A percentile compares a stretch with the other conserved stretches of the same genome.
These are phyloP conservation scores for Oncorhynchus nerka DNA, from an alignment of 2,113 vertebrate species.

Conservation along the genomic window DNA sequence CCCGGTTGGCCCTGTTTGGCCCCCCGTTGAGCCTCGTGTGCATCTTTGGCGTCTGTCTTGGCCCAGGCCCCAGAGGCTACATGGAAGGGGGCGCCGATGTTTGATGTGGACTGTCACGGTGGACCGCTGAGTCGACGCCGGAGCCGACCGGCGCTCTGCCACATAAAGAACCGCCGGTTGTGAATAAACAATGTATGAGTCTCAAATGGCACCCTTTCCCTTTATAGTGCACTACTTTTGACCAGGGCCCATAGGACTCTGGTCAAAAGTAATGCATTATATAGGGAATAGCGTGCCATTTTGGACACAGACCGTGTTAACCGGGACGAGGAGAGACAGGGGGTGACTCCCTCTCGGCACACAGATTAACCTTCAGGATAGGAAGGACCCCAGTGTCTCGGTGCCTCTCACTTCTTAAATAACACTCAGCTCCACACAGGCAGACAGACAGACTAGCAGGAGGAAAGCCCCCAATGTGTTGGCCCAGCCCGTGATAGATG, in stretches of 20 bases:
- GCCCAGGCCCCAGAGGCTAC: conserved; percentile 47
- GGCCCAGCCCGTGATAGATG: conserved; percentile 5
- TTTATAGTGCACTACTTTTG: too few relatives aligned
- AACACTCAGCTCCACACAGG: conserved; percentile 19
- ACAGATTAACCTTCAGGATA: conserved; percentile 56
- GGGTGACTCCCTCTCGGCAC: not conserved
- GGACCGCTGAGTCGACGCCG: conserved; percentile 35
- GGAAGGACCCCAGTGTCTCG: conserved; percentile 10
- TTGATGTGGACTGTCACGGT: conserved; percentile 62
- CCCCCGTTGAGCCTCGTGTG: not conserved
- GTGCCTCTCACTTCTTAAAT: conserved; percentile 42
- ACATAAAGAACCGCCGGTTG: conserved; percentile 37
- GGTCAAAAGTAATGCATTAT: too few relatives aligned
- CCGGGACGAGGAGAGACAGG: not conserved
- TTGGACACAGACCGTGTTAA: not conserved
- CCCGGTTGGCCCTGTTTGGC: not conserved
- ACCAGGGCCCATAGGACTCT: too few relatives aligned
- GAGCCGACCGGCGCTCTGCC: conserved; percentile 8
- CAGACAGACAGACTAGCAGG: not conserved
- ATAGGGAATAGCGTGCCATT: too few relatives aligned
- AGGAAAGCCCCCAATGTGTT: conserved; percentile 12
- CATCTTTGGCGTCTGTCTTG: conserved; percentile 50
- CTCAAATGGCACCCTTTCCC: too few relatives aligned
- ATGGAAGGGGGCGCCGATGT: conserved; percentile 54
- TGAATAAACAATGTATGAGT: not conserved